Conservation (phyloP, 2,888 invertebrate species). For the Mythimna lalbum region DNA sequence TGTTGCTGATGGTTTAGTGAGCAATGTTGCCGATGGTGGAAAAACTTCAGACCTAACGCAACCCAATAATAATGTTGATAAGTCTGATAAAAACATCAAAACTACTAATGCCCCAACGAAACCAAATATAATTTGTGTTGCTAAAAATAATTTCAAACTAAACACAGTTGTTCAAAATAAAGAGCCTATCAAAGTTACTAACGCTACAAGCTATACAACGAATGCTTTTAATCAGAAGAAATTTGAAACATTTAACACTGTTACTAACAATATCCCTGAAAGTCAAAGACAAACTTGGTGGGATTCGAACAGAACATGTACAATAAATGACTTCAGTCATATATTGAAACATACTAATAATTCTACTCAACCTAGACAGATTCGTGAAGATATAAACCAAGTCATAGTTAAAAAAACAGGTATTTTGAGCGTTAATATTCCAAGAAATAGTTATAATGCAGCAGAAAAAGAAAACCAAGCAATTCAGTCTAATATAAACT, state of each 20-base stretch:
- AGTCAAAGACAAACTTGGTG: conserved; percentile 4
- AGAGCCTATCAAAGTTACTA: background rate
- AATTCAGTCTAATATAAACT: conserved; percentile 23
- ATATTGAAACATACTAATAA: background rate
- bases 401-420: background rate
- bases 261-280: background rate
- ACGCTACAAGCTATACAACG: background rate
- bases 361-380: background rate
- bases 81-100: background rate
- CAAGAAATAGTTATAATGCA: background rate
- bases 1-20: background rate
- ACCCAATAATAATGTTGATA: background rate
- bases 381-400: background rate
- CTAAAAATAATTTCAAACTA: background rate
- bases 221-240: background rate
- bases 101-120: background rate
- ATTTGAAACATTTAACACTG: background rate
- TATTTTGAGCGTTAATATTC: background rate
- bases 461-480: background rate
- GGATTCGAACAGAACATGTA: conserved; percentile 16
- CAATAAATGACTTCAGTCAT: conserved; percentile 3
- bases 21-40: background rate
- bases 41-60: background rate
- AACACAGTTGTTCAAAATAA: background rate
- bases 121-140: no score